Evolutionary conservation across 2,888 invertebrate genomes (phyloP).

Genomic region (Apomyelois bistriatella): DNA sequence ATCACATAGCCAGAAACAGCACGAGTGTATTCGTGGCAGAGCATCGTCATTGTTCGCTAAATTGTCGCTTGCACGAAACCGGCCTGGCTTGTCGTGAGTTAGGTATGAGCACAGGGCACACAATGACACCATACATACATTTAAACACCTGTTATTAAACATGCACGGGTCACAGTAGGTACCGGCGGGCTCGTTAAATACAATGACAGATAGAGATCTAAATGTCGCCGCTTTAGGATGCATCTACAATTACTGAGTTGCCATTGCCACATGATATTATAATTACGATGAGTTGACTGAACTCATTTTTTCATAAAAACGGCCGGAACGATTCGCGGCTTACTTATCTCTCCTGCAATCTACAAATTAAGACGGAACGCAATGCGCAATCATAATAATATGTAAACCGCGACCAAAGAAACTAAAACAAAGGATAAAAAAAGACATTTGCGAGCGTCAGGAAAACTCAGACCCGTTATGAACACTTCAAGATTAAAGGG

Average conservation of each 20-base stretch:
- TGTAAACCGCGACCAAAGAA: constrained; percentile 34
- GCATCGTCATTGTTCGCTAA: constrained; percentile 79
- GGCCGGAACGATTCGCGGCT: constrained; percentile 31
- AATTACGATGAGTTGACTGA: constrained; percentile 51
- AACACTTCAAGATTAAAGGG: constrained; percentile 43
- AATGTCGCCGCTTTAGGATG: constrained; percentile 58
- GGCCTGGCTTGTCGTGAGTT: constrained; percentile 74
- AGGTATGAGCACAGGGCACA: constrained; percentile 65
- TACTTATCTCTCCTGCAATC: constrained; percentile 30
- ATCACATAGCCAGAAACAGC: constrained; percentile 65
- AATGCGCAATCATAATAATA: constrained; percentile 27
- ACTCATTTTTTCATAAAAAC: constrained; percentile 36
- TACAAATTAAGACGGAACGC: constrained; percentile 29
- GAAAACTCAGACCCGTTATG: constrained; percentile 37
- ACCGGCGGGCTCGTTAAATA: constrained; percentile 65
- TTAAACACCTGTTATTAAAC: constrained; percentile 78
- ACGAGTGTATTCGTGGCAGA: constrained; percentile 70
- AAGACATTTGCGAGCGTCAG: constrained; percentile 23
- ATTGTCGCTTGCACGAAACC: constrained; percentile 78
- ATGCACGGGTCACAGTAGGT: constrained; percentile 67
- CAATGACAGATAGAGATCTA: constrained; percentile 72
- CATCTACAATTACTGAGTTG: constrained; percentile 55
- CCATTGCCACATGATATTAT: constrained; percentile 48
- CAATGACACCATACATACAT: constrained; percentile 73
- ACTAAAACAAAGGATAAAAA: constrained; percentile 36